Percentiles rank a stretch among this genome's conserved stretches.
Conservation (phyloP, 2,888 invertebrate species). For the Macaria liturata region DNA sequence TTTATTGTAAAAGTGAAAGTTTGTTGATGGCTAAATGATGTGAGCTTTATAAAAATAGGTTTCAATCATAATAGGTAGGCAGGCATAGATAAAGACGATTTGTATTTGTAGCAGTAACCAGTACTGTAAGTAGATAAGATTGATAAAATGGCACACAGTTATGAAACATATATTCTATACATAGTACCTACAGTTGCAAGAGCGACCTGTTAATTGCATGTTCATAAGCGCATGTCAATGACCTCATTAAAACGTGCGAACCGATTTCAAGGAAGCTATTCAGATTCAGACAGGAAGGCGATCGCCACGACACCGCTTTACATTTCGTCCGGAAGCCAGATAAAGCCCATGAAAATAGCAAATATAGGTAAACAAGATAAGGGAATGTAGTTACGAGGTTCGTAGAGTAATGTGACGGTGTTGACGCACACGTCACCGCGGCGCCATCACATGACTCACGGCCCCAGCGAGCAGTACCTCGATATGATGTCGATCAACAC, state of each 20-base stretch:
- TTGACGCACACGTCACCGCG: conserved; percentile 24
- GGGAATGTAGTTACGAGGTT: background rate
- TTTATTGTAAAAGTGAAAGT: too few relatives aligned
- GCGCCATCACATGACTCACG: conserved; percentile 42
- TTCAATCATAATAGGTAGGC: too few relatives aligned
- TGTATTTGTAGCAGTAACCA: too few relatives aligned
- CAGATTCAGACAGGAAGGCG: conserved; percentile 12
- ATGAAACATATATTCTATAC: too few relatives aligned
- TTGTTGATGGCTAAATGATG: too few relatives aligned
- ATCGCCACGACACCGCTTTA: background rate
- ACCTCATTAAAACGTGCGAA: conserved; percentile 28
- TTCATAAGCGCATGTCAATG: conserved; percentile 29
- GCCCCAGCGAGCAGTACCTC: conserved; percentile 53
- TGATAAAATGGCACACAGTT: too few relatives aligned
- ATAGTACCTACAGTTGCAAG: too few relatives aligned
- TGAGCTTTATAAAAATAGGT: too few relatives aligned
- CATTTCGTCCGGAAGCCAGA: conserved; percentile 6
- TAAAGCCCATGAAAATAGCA: conserved; percentile 18
- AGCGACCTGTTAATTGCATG: background rate
- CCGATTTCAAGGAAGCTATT: conserved; percentile 12
- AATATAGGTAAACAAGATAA: conserved; percentile 26
- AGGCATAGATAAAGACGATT: too few relatives aligned
- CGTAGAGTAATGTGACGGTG: conserved; percentile 21
- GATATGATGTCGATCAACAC: conserved; percentile 77
- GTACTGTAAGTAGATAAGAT: too few relatives aligned